Evolutionary conservation across 1,140 invertebrate genomes (phyloP).

Genomic region (Chelonus insularis): DNA sequence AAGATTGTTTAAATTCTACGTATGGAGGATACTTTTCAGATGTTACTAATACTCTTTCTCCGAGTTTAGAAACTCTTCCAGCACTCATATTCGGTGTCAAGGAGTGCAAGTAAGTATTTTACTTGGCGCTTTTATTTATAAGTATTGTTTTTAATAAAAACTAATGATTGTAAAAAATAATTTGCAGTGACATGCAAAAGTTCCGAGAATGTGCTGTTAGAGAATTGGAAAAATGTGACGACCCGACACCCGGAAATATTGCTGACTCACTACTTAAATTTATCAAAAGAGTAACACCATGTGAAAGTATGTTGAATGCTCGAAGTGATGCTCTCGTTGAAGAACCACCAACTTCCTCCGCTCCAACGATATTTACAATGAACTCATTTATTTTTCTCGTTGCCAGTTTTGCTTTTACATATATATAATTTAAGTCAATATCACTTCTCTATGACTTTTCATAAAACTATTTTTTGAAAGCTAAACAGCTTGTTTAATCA

Average conservation of each 20-base stretch:
- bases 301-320: slow-evolving; percentile 51
- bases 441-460: too few species aligned
- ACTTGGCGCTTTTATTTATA: not conserved
- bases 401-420: too few species aligned
- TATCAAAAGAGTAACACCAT: slow-evolving; percentile 71
- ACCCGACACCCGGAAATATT: slow-evolving; percentile 78
- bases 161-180: too few species aligned
- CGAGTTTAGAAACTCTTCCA: slow-evolving; percentile 60
- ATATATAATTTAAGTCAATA: too few species aligned
- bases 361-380: too few species aligned
- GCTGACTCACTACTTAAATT: slow-evolving; percentile 76
- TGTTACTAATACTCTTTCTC: slow-evolving; percentile 41
- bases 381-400: too few species aligned
- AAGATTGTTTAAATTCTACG: slow-evolving; percentile 68
- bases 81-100: slow-evolving; percentile 59
- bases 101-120: slow-evolving; percentile 60
- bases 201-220: slow-evolving; percentile 68
- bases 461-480: too few species aligned
- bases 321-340: too few species aligned
- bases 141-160: too few species aligned
- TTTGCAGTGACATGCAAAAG: slow-evolving; percentile 62
- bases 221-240: slow-evolving; percentile 68
- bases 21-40: slow-evolving; percentile 43
- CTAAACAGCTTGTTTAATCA: too few species aligned
- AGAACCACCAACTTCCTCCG: too few species aligned